These are phyloP conservation scores for Acrossocheilus wenchowensis DNA, from an alignment of 2,797 vertebrate genomes.

Conservation along the genomic window DNA sequence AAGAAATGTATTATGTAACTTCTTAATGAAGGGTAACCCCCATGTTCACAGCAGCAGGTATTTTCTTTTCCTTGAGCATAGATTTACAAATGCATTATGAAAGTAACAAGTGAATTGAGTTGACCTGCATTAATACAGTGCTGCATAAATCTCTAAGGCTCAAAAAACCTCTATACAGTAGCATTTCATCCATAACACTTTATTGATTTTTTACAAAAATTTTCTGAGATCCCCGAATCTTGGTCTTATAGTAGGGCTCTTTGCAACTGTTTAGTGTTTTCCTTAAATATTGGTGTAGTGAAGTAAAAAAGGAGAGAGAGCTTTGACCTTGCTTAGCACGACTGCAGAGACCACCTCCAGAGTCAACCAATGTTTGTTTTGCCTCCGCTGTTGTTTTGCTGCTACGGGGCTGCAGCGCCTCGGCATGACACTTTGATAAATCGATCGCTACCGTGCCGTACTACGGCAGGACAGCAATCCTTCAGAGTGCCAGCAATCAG, in stretches of 20 bases:
- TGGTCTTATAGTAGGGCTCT: background rate
- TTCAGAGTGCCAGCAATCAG: conserved; percentile 63
- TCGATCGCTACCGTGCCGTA: conserved; percentile 64
- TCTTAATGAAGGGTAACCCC: background rate
- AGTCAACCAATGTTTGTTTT: conserved; percentile 71
- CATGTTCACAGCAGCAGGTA: conserved; percentile 4
- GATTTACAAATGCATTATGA: conserved; percentile 74
- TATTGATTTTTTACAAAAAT: background rate
- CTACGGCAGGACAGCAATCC: conserved; percentile 68
- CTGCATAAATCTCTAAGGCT: conserved; percentile 67
- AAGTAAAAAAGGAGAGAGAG: conserved; percentile 63
- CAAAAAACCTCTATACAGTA: conserved; percentile 49
- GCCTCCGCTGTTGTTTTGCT: conserved; percentile 71
- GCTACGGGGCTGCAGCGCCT: conserved; percentile 64
- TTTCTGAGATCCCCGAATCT: background rate
- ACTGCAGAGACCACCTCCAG: conserved; percentile 64
- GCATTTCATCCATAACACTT: conserved; percentile 61
- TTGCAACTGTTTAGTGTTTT: conserved; percentile 52
- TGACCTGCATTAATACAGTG: conserved; percentile 67
- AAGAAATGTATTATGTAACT: background rate
- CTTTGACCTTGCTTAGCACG: conserved; percentile 71
- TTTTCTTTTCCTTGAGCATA: conserved; percentile 61
- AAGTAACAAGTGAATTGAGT: conserved; percentile 71
- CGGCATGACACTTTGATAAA: conserved; percentile 79
- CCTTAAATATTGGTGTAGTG: conserved; percentile 44